Base-by-base conservation (phyloP, 2,113 vertebrate genomes). In the Serinus canaria region DNA sequence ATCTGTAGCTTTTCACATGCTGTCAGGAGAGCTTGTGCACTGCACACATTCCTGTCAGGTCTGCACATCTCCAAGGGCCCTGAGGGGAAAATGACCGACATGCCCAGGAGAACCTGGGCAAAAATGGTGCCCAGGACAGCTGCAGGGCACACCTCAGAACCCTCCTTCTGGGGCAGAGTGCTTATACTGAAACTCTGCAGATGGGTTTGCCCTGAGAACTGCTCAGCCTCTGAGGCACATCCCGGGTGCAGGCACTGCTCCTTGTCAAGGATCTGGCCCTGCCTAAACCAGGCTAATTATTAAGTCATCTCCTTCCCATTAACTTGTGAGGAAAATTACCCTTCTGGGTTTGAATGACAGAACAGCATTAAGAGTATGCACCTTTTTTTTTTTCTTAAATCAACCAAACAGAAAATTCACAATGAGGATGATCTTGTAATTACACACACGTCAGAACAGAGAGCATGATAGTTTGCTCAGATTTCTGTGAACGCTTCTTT, bases 391-490 rank as follows among this genome's bases (percentile, higher is more conserved):
- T 78, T 69, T 13, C 70, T 78, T 89, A 93, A 91, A 93, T 92
- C 91, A 91, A 86, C 86, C 95, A 73, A 79, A 95, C 69, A 64
- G 67, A 82, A 79, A 95, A 89, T 82, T 78, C 53, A 68, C 87
- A 88, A 86, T 73, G 74, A 89, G 33, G 69, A 89, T 92, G 81
- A 80, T 93, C 84, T 74, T 96, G 92, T 97, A 97, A 97, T 97
- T 96, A 69, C 66, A 92, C 35, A 64, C 60, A 67, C 2, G 17
- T 96, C 91, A 93, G 68, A 95, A 87, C 33, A 60, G 83, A 79
- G 59, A 95, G 66, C 59, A 39, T 76, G 66, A 63, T 78, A 88
- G 41, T 69, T 79, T 81, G 63, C 47, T 77, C 79, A 66, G 76
- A 85, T 89, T 83, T 86, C 82, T 89, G 56, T 41, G 70, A 92